A percentile compares a stretch with the other conserved stretches of the same genome.
phyloP scores from a whole-genome alignment of 2,113 vertebrate genomes.

The Chlorocebus sabaeus region DNA sequence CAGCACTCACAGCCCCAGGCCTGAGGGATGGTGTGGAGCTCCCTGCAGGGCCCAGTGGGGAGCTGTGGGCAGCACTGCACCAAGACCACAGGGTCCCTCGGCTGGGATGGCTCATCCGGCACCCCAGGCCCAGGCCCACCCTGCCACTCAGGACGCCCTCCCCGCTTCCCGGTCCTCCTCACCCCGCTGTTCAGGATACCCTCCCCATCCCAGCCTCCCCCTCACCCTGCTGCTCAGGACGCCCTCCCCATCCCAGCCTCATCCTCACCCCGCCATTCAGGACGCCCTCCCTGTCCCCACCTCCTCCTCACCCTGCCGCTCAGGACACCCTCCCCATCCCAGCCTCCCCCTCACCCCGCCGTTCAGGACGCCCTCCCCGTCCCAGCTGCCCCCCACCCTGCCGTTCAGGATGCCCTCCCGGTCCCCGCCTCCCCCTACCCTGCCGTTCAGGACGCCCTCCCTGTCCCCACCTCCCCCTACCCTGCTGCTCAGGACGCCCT shows the following conservation, averaged over 20 bases:
- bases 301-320: accelerated
- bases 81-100: neutral
- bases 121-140: accelerated
- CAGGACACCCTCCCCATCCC: neutral
- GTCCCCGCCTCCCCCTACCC: neutral
- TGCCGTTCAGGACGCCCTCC: too few species aligned
- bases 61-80: neutral
- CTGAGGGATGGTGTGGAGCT: too few species aligned
- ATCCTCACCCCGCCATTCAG: conserved; percentile 86
- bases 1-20: neutral
- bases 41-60: neutral
- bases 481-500: too few species aligned
- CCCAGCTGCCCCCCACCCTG: too few species aligned
- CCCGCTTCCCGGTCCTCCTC: too few species aligned
- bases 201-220: accelerated
- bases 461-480: accelerated
- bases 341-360: accelerated
- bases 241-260: accelerated
- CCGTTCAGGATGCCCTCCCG: accelerated
- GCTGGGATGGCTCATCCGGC: neutral
- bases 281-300: conserved; percentile 80
- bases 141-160: neutral
- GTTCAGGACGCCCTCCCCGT: accelerated
- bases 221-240: accelerated
- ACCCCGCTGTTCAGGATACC: neutral